Conservation (phyloP, 2,888 invertebrate genomes). For the Hyalella azteca region DNA sequence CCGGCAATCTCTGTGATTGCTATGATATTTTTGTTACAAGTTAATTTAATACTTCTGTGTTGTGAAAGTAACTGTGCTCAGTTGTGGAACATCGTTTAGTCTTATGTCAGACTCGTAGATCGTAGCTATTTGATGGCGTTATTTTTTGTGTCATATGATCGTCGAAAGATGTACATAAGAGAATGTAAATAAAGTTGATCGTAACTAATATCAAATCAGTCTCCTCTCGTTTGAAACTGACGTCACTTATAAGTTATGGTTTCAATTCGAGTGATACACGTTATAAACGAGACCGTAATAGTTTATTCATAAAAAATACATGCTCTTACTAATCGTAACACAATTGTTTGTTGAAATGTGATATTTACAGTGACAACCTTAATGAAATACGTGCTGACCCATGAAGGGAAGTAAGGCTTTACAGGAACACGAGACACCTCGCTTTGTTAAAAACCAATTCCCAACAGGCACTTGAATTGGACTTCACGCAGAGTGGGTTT, state of each 20-base stretch:
- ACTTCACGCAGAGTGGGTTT: not conserved
- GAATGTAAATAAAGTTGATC: slow-evolving; percentile 21
- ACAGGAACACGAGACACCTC: not conserved
- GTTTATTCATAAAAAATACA: slow-evolving; percentile 30
- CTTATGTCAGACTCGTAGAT: not conserved
- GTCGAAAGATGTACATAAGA: not conserved
- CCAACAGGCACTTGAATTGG: slow-evolving; percentile 31
- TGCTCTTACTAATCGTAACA: slow-evolving; percentile 24
- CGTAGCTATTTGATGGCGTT: not conserved
- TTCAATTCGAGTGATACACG: too few relatives aligned
- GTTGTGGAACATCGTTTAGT: not conserved
- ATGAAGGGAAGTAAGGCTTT: not conserved
- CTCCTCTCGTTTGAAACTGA: not conserved
- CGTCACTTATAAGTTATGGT: not conserved
- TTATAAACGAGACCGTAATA: slow-evolving; percentile 3
- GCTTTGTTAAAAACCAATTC: not conserved
- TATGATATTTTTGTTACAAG: too few relatives aligned
- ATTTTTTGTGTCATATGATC: not conserved
- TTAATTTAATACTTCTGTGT: not conserved
- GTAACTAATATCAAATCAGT: not conserved
- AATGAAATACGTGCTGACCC: not conserved
- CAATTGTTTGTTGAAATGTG: slow-evolving; percentile 17
- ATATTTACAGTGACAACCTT: slow-evolving; percentile 3
- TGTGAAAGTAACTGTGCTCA: not conserved
- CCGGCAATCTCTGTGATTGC: too few relatives aligned